Percentiles rank a stretch among this genome's conserved stretches.
Conservation (phyloP, 2,113 vertebrate species). For the Triplophysa siluroides region DNA sequence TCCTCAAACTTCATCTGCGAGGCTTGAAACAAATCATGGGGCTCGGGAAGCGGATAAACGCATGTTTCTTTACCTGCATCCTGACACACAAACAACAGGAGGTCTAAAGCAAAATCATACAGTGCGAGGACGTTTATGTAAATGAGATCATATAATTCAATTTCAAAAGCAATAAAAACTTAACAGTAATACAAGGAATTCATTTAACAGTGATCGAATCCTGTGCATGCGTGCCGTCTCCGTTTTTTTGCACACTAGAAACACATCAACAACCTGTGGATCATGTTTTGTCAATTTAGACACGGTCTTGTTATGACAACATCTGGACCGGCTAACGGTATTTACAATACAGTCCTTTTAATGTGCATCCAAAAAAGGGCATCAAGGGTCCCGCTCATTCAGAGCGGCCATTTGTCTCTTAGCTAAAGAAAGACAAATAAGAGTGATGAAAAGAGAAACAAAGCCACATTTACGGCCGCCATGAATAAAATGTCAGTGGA, state of each 20-base stretch:
- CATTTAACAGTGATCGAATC: constrained; percentile 19
- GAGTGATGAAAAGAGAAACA: constrained; percentile 42
- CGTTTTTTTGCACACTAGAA: constrained; percentile 19
- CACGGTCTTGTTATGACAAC: constrained; percentile 39
- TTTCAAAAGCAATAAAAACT: too few relatives aligned
- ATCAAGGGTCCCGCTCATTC: constrained; percentile 23
- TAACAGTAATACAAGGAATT: too few relatives aligned
- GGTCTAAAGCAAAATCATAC: constrained; percentile 34
- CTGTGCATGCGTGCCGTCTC: neutral
- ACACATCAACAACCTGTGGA: constrained; percentile 33
- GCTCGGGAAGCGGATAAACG: constrained; percentile 89
- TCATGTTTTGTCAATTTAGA: constrained; percentile 46
- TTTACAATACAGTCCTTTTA: constrained; percentile 50
- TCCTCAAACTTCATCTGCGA: constrained; percentile 98
- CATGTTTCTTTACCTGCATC: constrained; percentile 90
- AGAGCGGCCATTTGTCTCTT: constrained; percentile 38
- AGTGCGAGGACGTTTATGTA: constrained; percentile 52
- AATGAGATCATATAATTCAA: constrained; percentile 11
- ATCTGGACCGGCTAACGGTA: constrained; percentile 48
- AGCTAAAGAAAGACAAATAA: constrained; percentile 37
- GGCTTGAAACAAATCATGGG: constrained; percentile 93
- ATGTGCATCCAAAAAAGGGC: constrained; percentile 44
- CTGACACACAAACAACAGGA: constrained; percentile 69
- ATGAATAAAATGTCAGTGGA: neutral
- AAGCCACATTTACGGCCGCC: constrained; percentile 31